These are phyloP conservation scores for Gorsachius magnificus DNA, from an alignment of 2,797 vertebrate species.

Conservation along the genomic window DNA sequence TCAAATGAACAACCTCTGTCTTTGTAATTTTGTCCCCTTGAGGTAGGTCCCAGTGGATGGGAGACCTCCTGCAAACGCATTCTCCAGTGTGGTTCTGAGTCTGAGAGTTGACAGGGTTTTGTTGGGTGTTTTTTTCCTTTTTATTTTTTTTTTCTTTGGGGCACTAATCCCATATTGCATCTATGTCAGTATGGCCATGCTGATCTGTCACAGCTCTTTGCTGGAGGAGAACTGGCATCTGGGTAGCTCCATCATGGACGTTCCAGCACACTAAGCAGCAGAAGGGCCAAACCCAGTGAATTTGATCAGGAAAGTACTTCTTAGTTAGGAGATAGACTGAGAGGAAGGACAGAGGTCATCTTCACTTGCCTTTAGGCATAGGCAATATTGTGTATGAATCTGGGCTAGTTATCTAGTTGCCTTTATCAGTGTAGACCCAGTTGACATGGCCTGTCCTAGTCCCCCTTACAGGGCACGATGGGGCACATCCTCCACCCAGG, in stretches of 20 bases:
- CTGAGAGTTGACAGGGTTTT: not conserved
- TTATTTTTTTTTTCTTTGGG: too few relatives aligned
- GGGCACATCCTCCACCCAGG: not conserved
- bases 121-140: accelerated
- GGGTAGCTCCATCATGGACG: not conserved
- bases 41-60: not conserved
- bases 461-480: accelerated
- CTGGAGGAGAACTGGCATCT: not conserved
- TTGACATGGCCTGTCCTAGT: not conserved
- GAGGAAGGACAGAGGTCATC: not conserved
- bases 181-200: too few relatives aligned
- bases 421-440: not conserved
- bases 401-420: not conserved
- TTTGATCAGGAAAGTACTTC: not conserved
- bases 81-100: accelerated
- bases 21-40: not conserved
- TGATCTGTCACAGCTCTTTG: not conserved
- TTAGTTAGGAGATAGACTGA: not conserved
- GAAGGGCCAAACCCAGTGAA: not conserved
- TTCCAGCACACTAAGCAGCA: not conserved
- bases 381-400: not conserved
- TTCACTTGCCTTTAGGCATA: too few relatives aligned
- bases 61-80: not conserved
- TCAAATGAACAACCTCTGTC: not conserved
- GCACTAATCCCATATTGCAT: not conserved